Percentiles rank a stretch among this genome's conserved stretches.
phyloP scores from a whole-genome alignment of 1,140 invertebrate species.

The Aphaenogaster floridana region DNA sequence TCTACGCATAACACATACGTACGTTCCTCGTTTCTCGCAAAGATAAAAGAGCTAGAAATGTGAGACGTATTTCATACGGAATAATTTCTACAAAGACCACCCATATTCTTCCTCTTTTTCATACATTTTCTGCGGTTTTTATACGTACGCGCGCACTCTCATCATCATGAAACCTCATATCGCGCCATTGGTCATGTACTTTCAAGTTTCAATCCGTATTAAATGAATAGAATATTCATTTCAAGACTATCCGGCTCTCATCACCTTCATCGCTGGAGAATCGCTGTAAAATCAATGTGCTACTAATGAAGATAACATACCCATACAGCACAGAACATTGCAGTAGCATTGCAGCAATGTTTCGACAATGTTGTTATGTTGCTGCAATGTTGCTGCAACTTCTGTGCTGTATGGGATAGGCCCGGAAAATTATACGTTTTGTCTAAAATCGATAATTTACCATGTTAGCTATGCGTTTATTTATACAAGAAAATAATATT shows the following conservation, averaged over 20 bases:
- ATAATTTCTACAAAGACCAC: conserved; percentile 72
- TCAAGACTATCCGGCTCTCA: conserved; percentile 19
- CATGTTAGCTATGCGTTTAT: background rate
- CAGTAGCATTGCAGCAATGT: no score
- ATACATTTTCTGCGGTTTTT: conserved; percentile 52
- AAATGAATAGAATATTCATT: conserved; percentile 43
- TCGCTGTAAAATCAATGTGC: background rate
- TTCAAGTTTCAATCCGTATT: conserved; percentile 36
- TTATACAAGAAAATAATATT: background rate
- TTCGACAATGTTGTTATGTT: no score
- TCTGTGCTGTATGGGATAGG: no score
- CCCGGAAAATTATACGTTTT: background rate
- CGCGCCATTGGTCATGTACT: conserved; percentile 29
- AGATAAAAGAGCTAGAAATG: conserved; percentile 67
- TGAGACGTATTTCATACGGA: conserved; percentile 70
- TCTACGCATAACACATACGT: conserved; percentile 16
- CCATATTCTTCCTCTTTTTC: conserved; percentile 20
- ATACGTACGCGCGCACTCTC: conserved; percentile 49
- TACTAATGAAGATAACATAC: conserved; percentile 12
- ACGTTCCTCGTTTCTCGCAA: conserved; percentile 34
- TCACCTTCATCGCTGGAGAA: background rate
- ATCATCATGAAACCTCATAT: conserved; percentile 67
- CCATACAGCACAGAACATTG: no score
- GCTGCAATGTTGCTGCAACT: no score
- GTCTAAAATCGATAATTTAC: conserved; percentile 1